Percentiles rank a stretch among this genome's conserved stretches.
phyloP scores from a whole-genome alignment of 2,888 invertebrate genomes.

The Anthrax anthrax region DNA sequence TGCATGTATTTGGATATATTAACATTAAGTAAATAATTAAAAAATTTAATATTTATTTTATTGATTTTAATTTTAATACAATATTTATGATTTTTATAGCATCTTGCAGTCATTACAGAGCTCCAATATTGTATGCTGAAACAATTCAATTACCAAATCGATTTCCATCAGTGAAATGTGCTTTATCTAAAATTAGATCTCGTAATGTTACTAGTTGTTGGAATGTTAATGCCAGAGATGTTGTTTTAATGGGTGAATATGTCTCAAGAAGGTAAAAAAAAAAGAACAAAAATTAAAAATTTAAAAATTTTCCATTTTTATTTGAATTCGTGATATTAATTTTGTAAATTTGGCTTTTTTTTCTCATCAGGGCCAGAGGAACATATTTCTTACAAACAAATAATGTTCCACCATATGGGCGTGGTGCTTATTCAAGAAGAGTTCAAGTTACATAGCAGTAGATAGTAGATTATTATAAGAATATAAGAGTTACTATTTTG shows the following conservation, averaged over 20 bases:
- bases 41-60: slow-evolving; percentile 2
- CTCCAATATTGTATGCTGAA: slow-evolving; percentile 28
- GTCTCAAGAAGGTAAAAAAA: slow-evolving; percentile 19
- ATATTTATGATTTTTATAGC: slow-evolving; percentile 2
- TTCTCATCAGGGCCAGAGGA: slow-evolving; percentile 20
- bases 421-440: slow-evolving; percentile 11
- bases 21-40: slow-evolving; percentile 21
- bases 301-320: neutral
- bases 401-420: slow-evolving; percentile 24
- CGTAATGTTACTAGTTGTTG: slow-evolving; percentile 6
- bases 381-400: slow-evolving; percentile 26
- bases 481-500: too few relatives aligned
- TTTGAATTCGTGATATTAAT: neutral
- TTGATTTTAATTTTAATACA: neutral
- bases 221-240: slow-evolving; percentile 4
- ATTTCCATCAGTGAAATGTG: slow-evolving; percentile 26
- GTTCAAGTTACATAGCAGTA: neutral
- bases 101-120: slow-evolving; percentile 31
- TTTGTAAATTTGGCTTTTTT: too few relatives aligned
- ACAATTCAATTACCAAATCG: slow-evolving; percentile 24
- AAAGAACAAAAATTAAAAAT: slow-evolving; percentile 17
- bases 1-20: slow-evolving; percentile 22
- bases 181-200: slow-evolving; percentile 10
- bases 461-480: too few relatives aligned
- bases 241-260: slow-evolving; percentile 29